These are phyloP conservation scores for Aromia moschata DNA, from an alignment of 2,888 invertebrate genomes.

Conservation along the genomic window DNA sequence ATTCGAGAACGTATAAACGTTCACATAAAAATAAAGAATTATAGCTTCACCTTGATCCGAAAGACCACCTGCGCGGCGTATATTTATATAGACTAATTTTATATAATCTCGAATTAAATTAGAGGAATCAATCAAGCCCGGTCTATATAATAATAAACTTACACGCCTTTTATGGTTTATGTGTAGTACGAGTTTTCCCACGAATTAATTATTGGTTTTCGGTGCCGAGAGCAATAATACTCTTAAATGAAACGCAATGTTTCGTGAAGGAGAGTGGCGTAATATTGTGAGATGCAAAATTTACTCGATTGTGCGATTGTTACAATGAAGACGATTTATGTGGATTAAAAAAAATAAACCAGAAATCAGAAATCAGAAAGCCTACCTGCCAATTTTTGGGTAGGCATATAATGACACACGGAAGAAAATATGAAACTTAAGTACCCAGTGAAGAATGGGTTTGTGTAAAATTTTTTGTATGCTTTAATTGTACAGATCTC, in stretches of 20 bases:
- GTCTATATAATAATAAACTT: neutral
- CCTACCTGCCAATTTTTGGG: no score
- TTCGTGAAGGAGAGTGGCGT: no score
- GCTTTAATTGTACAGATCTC: no score
- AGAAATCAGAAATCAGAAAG: no score
- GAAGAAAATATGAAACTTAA: no score
- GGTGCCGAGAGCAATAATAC: constrained; percentile 1
- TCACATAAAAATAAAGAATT: neutral
- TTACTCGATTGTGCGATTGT: no score
- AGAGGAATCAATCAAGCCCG: constrained; percentile 13
- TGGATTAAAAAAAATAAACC: no score
- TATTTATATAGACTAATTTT: constrained; percentile 13
- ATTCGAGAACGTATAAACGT: neutral
- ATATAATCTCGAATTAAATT: constrained; percentile 15
- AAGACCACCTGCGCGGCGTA: constrained; percentile 13
- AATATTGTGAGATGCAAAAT: no score
- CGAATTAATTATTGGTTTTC: constrained; percentile 4
- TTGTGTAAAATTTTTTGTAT: no score
- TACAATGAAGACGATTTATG: no score
- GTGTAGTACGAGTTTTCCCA: constrained; percentile 1
- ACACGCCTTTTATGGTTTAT: constrained; percentile 2
- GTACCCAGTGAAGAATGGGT: no score
- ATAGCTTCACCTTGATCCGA: neutral
- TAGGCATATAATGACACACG: no score
- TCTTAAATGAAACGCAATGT: neutral